Evolutionary conservation across 2,888 invertebrate species (phyloP).

Genomic region (Athrips mouffetella): DNA sequence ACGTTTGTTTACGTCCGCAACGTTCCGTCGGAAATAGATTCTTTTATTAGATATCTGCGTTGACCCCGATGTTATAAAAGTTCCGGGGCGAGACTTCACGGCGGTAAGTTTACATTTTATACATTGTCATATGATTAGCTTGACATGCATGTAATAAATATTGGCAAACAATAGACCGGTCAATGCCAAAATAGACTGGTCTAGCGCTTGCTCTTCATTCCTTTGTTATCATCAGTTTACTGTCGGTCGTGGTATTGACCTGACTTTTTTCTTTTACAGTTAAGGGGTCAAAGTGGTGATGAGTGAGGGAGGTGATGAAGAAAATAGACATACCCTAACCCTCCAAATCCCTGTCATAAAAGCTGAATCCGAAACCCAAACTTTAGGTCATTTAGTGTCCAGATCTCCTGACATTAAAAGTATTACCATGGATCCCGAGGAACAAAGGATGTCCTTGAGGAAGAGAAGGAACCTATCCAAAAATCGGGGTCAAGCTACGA

Average conservation of each 20-base stretch:
- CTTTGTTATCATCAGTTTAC: slow-evolving; percentile 44
- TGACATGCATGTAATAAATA: slow-evolving; percentile 49
- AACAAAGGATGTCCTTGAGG: slow-evolving; percentile 74
- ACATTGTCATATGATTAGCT: slow-evolving; percentile 32
- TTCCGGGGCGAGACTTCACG: slow-evolving; percentile 40
- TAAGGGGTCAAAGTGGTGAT: slow-evolving; percentile 40
- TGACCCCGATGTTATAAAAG: slow-evolving; percentile 56
- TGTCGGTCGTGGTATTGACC: slow-evolving; percentile 37
- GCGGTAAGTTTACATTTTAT: slow-evolving; percentile 56
- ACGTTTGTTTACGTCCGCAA: slow-evolving; percentile 53
- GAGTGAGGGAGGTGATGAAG: slow-evolving; percentile 48
- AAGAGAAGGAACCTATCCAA: slow-evolving; percentile 81
- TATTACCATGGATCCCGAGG: slow-evolving; percentile 54
- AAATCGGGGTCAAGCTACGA: slow-evolving; percentile 69
- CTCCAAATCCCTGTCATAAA: slow-evolving; percentile 52
- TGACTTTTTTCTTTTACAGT: slow-evolving; percentile 48
- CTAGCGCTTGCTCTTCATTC: slow-evolving; percentile 28
- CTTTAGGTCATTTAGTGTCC: slow-evolving; percentile 42
- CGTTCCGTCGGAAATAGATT: slow-evolving; percentile 65
- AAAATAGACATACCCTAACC: slow-evolving; percentile 33
- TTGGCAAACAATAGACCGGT: slow-evolving; percentile 54
- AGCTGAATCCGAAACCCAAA: slow-evolving; percentile 59
- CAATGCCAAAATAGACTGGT: slow-evolving; percentile 51
- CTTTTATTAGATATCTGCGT: slow-evolving; percentile 64
- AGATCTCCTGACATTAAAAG: slow-evolving; percentile 42